phyloP scores from a whole-genome alignment of 2,888 invertebrate species.

The Syrphus vitripennis region DNA sequence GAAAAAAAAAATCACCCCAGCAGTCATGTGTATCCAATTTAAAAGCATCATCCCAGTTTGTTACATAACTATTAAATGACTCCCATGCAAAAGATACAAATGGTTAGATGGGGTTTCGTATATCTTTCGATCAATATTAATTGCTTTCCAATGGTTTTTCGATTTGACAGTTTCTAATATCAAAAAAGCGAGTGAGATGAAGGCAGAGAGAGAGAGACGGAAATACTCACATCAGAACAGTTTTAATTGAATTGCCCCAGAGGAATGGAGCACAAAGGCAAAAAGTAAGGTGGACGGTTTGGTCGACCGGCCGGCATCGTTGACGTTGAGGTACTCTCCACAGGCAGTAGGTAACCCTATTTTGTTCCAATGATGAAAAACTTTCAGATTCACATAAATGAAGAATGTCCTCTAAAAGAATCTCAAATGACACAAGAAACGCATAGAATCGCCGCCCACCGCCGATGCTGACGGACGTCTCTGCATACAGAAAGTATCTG shows the following conservation, averaged over 20 bases:
- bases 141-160: conserved; percentile 65
- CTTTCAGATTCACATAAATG: neutral
- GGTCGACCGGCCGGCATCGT: neutral
- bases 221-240: neutral
- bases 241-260: conserved; percentile 59
- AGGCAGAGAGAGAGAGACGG: neutral
- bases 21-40: conserved; percentile 46
- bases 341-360: conserved; percentile 20
- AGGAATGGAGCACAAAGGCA: neutral
- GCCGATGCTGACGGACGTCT: no score
- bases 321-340: neutral
- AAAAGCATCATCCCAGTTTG: conserved; percentile 29
- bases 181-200: neutral
- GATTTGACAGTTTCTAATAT: conserved; percentile 48
- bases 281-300: neutral
- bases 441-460: neutral
- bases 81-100: conserved; percentile 42
- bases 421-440: conserved; percentile 34
- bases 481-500: no score
- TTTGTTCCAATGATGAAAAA: neutral
- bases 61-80: conserved; percentile 32
- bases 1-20: conserved; percentile 14
- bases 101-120: conserved; percentile 1
- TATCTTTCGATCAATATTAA: conserved; percentile 66
- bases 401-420: conserved; percentile 30